Base-by-base conservation (phyloP, 2,113 vertebrate genomes). In the Neogobius melanostomus region DNA sequence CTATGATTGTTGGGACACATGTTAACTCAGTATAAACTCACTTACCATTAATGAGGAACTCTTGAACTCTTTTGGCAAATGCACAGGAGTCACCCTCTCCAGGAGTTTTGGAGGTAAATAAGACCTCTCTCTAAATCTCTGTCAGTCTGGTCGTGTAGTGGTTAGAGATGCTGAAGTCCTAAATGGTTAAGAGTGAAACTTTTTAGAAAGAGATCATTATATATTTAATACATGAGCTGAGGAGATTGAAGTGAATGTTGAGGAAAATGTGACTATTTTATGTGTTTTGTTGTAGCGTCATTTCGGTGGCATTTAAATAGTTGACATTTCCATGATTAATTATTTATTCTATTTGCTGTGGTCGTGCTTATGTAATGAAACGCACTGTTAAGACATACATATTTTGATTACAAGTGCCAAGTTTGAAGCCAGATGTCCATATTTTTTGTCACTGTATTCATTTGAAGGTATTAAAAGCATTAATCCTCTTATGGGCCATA, bases 401-500 rank as follows among this genome's bases (percentile, higher is more conserved):
- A 46, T 21, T 64, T 48, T 11, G 3, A 74, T 61, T 63, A 47
- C 3, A 73, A 49, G 70, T 64, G 65, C 59, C 51, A 43, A 57
- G 49, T 77, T 50, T 88, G 72, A 79, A 75, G 71, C 6, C 50
- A 75, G 88, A 72, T 85, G 82, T 89, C 7, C 87, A 73, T 47
- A 62, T 64, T 43, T 63, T 79, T 7, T 84, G 75, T 86, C 82
- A 83, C 77, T 83, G 88, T 69, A 93, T 83, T 72, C 85, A 91
- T 92, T 84, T 93, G 94, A 94, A 93, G 77, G 76, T 76, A 64
- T 90, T 91, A 79, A 87, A 92, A 91, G 81, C 77, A 81, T 85
- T 87, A 89, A 88, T 68, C 51, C 75, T 85, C 91, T 64, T 91
- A 88, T 90, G 84, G 81, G 72, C 71, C 79, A 79, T 82, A 72